Evolutionary conservation across 2,113 vertebrate species (phyloP), one percentile per base, ranked within the genome.

Genomic region (Rhinichthys klamathensis): DNA sequence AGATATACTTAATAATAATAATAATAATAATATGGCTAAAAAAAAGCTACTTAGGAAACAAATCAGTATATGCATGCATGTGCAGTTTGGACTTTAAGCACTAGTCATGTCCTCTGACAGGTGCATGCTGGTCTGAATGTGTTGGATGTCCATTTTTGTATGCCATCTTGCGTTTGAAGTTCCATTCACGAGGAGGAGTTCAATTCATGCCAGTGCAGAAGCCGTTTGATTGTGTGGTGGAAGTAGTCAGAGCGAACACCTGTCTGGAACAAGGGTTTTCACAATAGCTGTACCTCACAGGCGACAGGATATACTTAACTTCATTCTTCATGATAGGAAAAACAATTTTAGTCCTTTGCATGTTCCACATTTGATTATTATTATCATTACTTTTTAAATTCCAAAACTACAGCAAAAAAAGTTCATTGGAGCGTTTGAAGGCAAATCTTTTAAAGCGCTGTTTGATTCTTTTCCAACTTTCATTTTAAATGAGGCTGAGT

Each of bases 401-500:
- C 44, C 61, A 15, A 38, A 87, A 93, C 92, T 92, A 88, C 85
- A 80, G 89, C 82, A 72, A 85, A 85, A 87, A 30, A 88, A 93
- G 88, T 94, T 93, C 89, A 92, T 93, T 91, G 91, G 81, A 87
- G 88, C 90, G 90, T 94, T 93, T 93, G 94, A 94, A 94, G 93
- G 89, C 90, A 86, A 80, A 91, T 90, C 90, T 94, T 93, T 93
- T 92, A 92, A 93, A 93, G 90, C 85, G 90, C 91, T 92, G 94
- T 46, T 95, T 94, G 93, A 95, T 23, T 70, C 41, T 51, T 86
- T 6, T 7, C 0, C 70, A 93, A 94, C 85, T 93, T 95, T 94
- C 94, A 92, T 93, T 94, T 94, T 93, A 94, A 95, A 94, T 92
- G 93, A 93, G 93, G 92, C 91, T 90, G 92, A 94, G 92, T 94